Evolutionary conservation across 2,888 invertebrate species (phyloP).

Genomic region (Sarcophaga caerulescens): DNA sequence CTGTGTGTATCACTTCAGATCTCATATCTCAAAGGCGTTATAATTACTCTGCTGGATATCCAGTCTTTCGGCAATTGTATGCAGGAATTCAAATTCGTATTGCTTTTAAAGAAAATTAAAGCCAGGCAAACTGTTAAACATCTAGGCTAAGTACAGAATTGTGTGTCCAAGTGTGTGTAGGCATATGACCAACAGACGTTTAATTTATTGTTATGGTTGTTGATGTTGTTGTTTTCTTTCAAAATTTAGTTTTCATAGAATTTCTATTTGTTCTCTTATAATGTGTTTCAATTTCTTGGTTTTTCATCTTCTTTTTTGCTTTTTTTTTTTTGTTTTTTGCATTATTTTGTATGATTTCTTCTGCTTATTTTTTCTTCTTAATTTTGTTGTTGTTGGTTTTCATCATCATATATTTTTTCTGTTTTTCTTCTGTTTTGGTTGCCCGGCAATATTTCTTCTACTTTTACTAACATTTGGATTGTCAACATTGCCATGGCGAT

Average conservation of each 20-base stretch:
- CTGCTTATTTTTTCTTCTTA: neutral
- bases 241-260: constrained; percentile 20
- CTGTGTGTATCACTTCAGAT: too few relatives aligned
- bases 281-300: constrained; percentile 9
- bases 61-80: too few relatives aligned
- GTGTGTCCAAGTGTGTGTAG: neutral
- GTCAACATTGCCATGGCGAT: constrained; percentile 48
- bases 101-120: too few relatives aligned
- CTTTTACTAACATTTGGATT: constrained; percentile 21
- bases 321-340: too few relatives aligned
- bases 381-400: neutral
- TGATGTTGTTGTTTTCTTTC: neutral
- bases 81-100: too few relatives aligned
- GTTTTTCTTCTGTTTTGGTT: neutral
- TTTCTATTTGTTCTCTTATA: constrained; percentile 17
- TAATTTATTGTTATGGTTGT: neutral
- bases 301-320: neutral
- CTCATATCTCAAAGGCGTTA: too few relatives aligned
- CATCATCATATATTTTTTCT: neutral
- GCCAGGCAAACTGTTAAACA: too few relatives aligned
- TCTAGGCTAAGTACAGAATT: neutral
- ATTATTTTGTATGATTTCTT: too few relatives aligned
- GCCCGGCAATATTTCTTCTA: constrained; percentile 32
- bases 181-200: neutral
- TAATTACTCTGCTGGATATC: too few relatives aligned